Evolutionary conservation across 2,113 vertebrate genomes (phyloP), one percentile per base, ranked within the genome.

Genomic region (Platanista minor): DNA sequence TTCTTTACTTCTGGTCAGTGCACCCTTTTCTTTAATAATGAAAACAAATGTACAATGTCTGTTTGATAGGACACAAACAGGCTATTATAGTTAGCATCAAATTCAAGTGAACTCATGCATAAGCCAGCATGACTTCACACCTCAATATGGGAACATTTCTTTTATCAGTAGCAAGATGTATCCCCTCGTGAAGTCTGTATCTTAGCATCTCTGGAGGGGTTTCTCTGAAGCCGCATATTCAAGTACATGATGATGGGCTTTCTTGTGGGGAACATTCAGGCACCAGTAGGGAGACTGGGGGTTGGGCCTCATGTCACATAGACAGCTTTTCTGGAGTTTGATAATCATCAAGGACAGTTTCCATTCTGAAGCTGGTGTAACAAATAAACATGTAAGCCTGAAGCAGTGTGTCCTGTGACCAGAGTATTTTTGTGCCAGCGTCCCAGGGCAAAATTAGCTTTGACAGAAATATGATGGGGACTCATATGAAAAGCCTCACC

Each of bases 231-330:
- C 33, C 3, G 12, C 1, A 0, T 8, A 21, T 27, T 23, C n/a
- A 9, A 3, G 87, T 10, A 8, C 12, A 15, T 80, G 25, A 31
- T 23, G 1, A n/a, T 1, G 25, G 62, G 11, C 13, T 49, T n/a
- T 17, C 82, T 27, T n/a, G 15, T 78, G 46, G 10, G 23, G 12
- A 46, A 59, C 54, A 4, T 25, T 59, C 49, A 8, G 39, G 12
- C 6, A 13, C 4, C 20, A 29, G 31, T n/a, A 43, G n/a, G 72
- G 61, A 6, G 5, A 23, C 9, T 36, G 33, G 2, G 33, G 3
- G 4, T 10, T 2, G 25, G 33, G 1, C 10, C 0, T 17, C 25
- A 41, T 2, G 20, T 25, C 84, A 31, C 1, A 0, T 13, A 6
- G 41, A 49, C 13, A 17, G 41, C 74, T 9, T 21, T 49, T 6